Evolutionary conservation across 1,140 invertebrate genomes (phyloP), one percentile per base, ranked within the genome.

Genomic region (Listronotus oregonensis): DNA sequence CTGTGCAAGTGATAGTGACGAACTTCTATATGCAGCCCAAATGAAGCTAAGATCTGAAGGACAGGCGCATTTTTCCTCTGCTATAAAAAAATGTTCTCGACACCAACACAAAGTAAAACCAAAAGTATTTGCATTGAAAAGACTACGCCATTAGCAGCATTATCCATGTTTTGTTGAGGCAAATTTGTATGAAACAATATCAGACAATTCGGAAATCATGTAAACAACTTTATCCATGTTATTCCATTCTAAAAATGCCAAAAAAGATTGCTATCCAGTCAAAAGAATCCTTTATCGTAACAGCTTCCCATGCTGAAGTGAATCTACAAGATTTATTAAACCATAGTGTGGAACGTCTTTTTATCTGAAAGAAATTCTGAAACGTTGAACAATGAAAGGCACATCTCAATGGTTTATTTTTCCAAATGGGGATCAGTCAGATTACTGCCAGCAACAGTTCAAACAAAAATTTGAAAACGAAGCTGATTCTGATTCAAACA

Each of bases 381-480:
- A 59, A 37, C 40, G 14, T 55, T 70, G 15, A 68, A 1, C 49
- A 55, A 64, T 49, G 14, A 51, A 17, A 69, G 72, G 70, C 68
- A 59, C 55, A 56, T 61, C 34, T 65, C 59, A 12, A 61, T 76
- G 44, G 17, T 50, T 11, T 57, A 76, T 21, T 71, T 74, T 31
- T 67, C 64, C 17, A 75, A 74, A 67, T 75, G 75, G 71, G 68
- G 73, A 39, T 77, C 73, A 49, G 73, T 76, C 61, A 69, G 73
- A 47, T 74, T 71, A 18, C 70, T n/a, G 74, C 39, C 73, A 77
- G 60, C 50, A 61, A 6, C 67, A 71, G 44, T 74, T 66, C 51
- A 78, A 77, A 71, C 70, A 73, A 66, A 78, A 72, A 66, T 71
- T 77, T 66, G 50, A 67, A 57, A 74, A 73, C 67, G 66, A 68